Base-by-base conservation (phyloP, 2,797 vertebrate species). In the Coregonus sp. region DNA sequence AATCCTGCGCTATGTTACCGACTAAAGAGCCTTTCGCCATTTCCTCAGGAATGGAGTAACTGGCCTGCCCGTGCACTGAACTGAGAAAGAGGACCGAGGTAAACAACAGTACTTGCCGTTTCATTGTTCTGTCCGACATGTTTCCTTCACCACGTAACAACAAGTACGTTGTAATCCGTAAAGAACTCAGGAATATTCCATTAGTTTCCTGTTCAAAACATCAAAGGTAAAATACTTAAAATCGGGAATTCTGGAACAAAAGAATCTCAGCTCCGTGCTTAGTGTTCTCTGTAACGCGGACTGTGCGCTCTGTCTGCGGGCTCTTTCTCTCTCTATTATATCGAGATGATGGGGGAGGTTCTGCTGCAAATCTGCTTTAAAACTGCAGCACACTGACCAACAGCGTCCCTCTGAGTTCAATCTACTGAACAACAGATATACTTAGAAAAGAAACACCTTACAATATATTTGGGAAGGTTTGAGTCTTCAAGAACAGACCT, bases 101-200 rank as follows among this genome's bases (percentile, higher is more conserved):
- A 47, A 47, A 47, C 40, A 47, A 87, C 85, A 94, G 81, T 84
- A 85, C 59, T 47, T 72, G 75, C 75, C 69, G 69, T 20, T 20
- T 18, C 70, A 76, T 76, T 76, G 75, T 76, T 51, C 69, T 63
- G 6, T 50, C 68, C 15, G 69, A 11, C 52, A 71, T 71, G 4
- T 71, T 63, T 52, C 18, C 75, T 7, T 18, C 20, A 56, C 1
- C 2, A 40, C 9, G 31, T 47, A 54, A 59, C 51, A 65, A 70
- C 66, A 37, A 69, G 20, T 6, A 16, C 25, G 4, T 4, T 15
- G 4, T 1, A 66, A 31, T 66, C 63, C 29, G 5, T 66, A 0
- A 33, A 1, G 3, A 14, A 40, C 25, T 14, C 2, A 73, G 40
- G 40, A 9, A 40, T 6, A 40, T 73, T 33, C 40, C 40, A 40